A percentile compares a stretch with the other conserved stretches of the same genome.
Conservation (phyloP, 2,888 invertebrate genomes). For the Bibio marci region DNA sequence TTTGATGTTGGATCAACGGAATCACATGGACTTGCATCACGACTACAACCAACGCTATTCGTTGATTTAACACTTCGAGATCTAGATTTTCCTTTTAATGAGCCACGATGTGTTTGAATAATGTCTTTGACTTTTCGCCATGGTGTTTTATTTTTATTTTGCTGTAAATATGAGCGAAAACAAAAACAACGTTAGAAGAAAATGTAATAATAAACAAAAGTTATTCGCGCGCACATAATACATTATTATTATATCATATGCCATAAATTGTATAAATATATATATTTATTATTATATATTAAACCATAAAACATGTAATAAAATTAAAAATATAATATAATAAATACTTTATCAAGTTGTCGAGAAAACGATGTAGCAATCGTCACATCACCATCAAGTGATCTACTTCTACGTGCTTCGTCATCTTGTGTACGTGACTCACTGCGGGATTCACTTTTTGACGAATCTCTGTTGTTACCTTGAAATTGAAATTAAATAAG, state of each 20-base stretch:
- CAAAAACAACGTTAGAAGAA: slow-evolving; percentile 4
- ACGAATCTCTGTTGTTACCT: slow-evolving; percentile 18
- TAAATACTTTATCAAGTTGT: slow-evolving; percentile 4
- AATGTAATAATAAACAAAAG: not conserved
- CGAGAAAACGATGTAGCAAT: not conserved
- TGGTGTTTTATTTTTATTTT: slow-evolving; percentile 43
- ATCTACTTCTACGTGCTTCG: slow-evolving; percentile 18
- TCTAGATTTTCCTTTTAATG: slow-evolving; percentile 10
- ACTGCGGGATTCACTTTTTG: slow-evolving; percentile 22
- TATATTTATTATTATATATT: too few relatives aligned
- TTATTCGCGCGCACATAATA: too few relatives aligned
- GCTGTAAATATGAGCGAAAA: slow-evolving; percentile 5
- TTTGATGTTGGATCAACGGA: slow-evolving; percentile 9
- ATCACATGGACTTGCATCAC: slow-evolving; percentile 13
- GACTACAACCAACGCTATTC: slow-evolving; percentile 9
- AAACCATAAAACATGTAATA: not conserved
- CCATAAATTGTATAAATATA: too few relatives aligned
- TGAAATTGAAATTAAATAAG: not conserved
- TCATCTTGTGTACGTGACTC: slow-evolving; percentile 16
- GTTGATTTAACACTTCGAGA: slow-evolving; percentile 12
- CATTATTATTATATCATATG: too few relatives aligned
- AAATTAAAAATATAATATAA: not conserved
- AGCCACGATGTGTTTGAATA: slow-evolving; percentile 38
- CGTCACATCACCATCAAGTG: slow-evolving; percentile 15
- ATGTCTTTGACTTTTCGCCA: slow-evolving; percentile 67